Evolutionary conservation across 2,888 invertebrate species (phyloP), one percentile per base, ranked within the genome.

Genomic region (Blastobasis lacticolella): DNA sequence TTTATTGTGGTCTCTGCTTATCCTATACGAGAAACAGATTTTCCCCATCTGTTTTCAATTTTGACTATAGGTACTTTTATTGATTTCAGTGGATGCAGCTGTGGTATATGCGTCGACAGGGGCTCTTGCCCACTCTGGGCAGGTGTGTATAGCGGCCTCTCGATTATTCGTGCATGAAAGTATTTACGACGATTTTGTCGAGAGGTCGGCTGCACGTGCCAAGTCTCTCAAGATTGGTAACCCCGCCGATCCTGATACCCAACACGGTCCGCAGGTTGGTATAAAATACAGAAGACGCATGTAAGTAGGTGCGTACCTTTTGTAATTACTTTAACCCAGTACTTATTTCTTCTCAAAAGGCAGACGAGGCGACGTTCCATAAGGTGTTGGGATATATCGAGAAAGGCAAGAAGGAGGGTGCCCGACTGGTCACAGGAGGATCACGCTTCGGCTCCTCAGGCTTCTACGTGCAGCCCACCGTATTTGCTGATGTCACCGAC

Each of bases 161-260:
- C 10, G 37, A 37, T 97, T 4, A 97, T 97, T 93, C 69, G 97
- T 98, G 0, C 96, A 97, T 56, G 92, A 94, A 43, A 91, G 91
- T n/a, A 93, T 97, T 61, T 97, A 97, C 73, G 94, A 97, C 58
- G 90, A 92, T 64, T 97, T 98, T 72, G 94, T 98, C 0, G 86
- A 90, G 56, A 92, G 92, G 63, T 92, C 95, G 88, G 93, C 90
- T 0, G 91, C 91, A 59, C 88, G 92, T 57, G 96, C 96, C 0
- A 83, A 90, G 52, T 84, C 89, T 5, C 90, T 93, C 53, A 92
- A 91, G 59, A 94, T 97, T 48, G 97, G 97, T 0, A 92, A 96
- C 81, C 97, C 97, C 0, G 97, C 95, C 66, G 90, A 91, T 10
- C 49, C 46, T 48, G 78, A 90, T 10, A 90, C 89, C 0, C 89